Base-by-base conservation (phyloP, 2,888 invertebrate species). In the Drosophila meridiana region DNA sequence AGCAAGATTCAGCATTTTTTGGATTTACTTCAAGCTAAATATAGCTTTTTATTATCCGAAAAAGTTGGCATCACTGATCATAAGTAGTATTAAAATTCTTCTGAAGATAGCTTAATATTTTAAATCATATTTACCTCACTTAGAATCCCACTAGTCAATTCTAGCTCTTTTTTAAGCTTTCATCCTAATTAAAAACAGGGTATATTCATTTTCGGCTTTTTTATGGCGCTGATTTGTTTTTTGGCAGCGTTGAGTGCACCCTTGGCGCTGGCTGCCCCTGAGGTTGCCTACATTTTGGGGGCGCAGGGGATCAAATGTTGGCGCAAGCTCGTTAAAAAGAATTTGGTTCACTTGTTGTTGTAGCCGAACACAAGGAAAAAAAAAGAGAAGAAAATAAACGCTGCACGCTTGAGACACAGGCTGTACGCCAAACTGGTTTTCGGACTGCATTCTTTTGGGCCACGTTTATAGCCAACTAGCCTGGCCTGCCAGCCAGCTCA, bases 301-400 rank as follows among this genome's bases (percentile, higher is more conserved):
- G 38, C 11, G 53, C 32, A 26, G 87, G 80, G 82, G 87, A 82
- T 88, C 87, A 86, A 87, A 88, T 88, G 89, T 80, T 88, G 83
- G 88, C 88, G 81, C 90, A 80, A 90, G 87, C 88, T 89, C 87
- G 88, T 90, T 90, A 88, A 90, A 89, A 89, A 86, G 82, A 89
- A 89, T 90, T 89, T 86, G 88, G 89, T 86, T 83, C 82, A 87
- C 86, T 89, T 89, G 83, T 78, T 82, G 82, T 81, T 87, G 76
- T 78, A 74, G 68, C 43, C 57, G 8, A 57, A 52, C 43, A 32
- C 62, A 52, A 59, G 9, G 30, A 43, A 70, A 40, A 6, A 50
- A 45, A 53, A 28, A 56, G 0, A 2, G n/a, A 32, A 42, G 38
- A 47, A 62, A 28, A 53, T 69, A 73, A 67, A 64, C 43, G 63